Conservation (phyloP, 1,140 invertebrate species). For the Littorina saxatilis region DNA sequence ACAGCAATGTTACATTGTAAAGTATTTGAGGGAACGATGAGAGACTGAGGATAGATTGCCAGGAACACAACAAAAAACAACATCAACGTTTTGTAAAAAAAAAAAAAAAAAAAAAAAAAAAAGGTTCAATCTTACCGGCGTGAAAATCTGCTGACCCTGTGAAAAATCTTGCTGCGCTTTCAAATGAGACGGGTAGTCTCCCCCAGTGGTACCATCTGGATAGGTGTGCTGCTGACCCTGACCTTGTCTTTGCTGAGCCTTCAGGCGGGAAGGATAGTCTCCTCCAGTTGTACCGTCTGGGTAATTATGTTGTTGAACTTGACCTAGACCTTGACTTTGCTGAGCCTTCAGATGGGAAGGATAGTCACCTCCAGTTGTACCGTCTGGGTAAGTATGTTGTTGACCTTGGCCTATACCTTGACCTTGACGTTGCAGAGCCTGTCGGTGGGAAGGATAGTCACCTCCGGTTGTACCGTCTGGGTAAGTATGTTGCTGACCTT, state of each 20-base stretch:
- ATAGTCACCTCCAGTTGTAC: not conserved
- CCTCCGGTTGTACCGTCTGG: not conserved
- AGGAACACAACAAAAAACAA: too few species aligned
- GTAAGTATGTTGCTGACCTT: not conserved
- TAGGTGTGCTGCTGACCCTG: not conserved
- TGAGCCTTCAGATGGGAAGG: too few species aligned
- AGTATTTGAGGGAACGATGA: too few species aligned
- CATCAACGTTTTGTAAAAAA: too few species aligned
- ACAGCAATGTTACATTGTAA: too few species aligned
- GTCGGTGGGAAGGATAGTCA: too few species aligned
- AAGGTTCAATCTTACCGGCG: not conserved
- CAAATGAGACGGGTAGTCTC: not conserved
- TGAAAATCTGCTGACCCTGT: not conserved
- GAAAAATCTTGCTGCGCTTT: not conserved
- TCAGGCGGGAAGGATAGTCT: too few species aligned
- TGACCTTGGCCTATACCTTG: too few species aligned
- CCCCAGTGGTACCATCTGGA: not conserved
- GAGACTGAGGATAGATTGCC: not conserved
- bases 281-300: not conserved
- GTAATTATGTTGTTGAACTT: not conserved
- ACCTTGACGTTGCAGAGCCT: too few species aligned
- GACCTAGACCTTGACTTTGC: too few species aligned
- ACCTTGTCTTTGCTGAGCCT: not conserved
- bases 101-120: too few species aligned
- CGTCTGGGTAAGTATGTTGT: constrained; percentile 4